Evolutionary conservation across 2,888 invertebrate genomes (phyloP).

Genomic region (Stenodema calcarata): DNA sequence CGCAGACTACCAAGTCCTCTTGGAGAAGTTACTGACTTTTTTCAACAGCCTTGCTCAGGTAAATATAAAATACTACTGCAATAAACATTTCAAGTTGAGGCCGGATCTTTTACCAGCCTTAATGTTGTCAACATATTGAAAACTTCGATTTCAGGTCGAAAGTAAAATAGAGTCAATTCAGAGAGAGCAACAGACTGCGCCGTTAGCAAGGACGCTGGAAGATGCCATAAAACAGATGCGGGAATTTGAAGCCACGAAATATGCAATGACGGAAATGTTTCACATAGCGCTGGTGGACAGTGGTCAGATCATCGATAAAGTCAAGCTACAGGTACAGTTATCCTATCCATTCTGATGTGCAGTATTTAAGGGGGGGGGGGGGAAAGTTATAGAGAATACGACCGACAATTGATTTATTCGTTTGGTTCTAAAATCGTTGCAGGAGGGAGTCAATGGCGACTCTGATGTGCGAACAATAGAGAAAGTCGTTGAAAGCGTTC

Average conservation of each 20-base stretch:
- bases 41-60: constrained; percentile 72
- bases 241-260: constrained; percentile 72
- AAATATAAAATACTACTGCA: constrained; percentile 41
- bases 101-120: not conserved
- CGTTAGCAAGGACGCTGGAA: constrained; percentile 7
- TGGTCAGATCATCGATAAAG: constrained; percentile 72
- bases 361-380: too few relatives aligned
- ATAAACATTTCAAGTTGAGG: not conserved
- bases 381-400: too few relatives aligned
- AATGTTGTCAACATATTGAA: not conserved
- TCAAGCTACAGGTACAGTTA: constrained; percentile 67
- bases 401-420: too few relatives aligned
- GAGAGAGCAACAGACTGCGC: constrained; percentile 61
- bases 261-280: constrained; percentile 71
- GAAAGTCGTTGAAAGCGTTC: constrained; percentile 68
- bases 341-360: not conserved
- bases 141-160: constrained; percentile 64
- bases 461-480: constrained; percentile 75
- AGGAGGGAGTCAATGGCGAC: constrained; percentile 70
- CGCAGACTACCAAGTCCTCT: constrained; percentile 74
- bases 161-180: constrained; percentile 68
- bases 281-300: constrained; percentile 72
- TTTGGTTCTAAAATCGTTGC: not conserved
- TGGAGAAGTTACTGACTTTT: constrained; percentile 74
- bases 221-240: constrained; percentile 67